A percentile compares a stretch with the other conserved stretches of the same genome.
Conservation (phyloP, 2,797 vertebrate genomes). For the Amblyraja radiata region DNA sequence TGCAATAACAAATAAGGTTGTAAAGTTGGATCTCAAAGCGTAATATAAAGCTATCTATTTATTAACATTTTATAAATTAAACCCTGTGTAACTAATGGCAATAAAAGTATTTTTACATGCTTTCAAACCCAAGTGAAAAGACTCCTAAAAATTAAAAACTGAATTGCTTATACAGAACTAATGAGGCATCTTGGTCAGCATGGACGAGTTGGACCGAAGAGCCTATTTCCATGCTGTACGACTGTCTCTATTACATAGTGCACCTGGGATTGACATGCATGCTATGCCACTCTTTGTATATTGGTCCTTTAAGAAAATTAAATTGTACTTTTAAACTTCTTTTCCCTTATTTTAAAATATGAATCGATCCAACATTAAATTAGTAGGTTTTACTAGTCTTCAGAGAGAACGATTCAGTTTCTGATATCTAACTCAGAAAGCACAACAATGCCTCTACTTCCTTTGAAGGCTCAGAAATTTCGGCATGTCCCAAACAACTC, state of each 20-base stretch:
- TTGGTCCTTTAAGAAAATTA: neutral
- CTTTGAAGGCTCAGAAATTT: no score
- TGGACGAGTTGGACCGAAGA: no score
- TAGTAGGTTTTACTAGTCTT: no score
- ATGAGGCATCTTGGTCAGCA: no score
- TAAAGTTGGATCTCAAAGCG: neutral
- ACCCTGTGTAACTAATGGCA: neutral
- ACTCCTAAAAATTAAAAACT: neutral
- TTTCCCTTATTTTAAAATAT: neutral
- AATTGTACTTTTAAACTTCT: neutral
- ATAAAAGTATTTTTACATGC: neutral
- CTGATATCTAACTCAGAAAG: no score
- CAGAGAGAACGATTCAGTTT: no score
- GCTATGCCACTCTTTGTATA: neutral
- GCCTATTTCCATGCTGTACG: no score
- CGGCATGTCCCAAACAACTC: no score
- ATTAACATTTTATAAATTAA: neutral
- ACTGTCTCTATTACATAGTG: neutral
- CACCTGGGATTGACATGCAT: neutral
- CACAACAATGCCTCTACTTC: no score
- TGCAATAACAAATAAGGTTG: neutral
- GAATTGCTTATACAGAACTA: neutral
- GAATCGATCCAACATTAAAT: no score
- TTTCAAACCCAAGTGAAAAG: neutral
- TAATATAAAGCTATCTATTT: neutral